phyloP scores from a whole-genome alignment of 2,888 invertebrate species.

The Abrostola triplasia region DNA sequence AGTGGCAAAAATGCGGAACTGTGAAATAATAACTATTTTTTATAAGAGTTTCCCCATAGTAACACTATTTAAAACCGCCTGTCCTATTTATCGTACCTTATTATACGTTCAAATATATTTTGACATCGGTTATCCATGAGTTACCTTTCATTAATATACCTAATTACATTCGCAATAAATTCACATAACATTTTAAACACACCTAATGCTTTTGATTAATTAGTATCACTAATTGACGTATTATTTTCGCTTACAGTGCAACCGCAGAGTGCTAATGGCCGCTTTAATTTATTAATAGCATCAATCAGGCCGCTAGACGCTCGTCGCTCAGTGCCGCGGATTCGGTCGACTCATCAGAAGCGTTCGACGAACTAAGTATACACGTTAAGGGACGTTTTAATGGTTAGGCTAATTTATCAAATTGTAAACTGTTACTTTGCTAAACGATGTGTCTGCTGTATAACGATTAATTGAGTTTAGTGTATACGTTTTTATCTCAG shows the following conservation, averaged over 20 bases:
- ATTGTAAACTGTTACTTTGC: neutral
- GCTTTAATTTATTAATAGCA: slow-evolving; percentile 3
- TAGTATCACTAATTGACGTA: neutral
- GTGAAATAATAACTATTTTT: no score
- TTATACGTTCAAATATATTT: no score
- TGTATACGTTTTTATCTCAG: neutral
- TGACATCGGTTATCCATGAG: no score
- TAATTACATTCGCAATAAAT: neutral
- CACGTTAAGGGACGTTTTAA: neutral
- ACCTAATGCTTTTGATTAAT: neutral
- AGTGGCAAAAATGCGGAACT: no score
- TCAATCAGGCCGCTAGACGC: neutral
- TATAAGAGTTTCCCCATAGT: no score
- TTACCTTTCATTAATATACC: no score
- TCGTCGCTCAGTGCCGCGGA: neutral
- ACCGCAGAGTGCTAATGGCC: neutral
- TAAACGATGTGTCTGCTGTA: neutral
- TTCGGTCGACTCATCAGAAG: neutral
- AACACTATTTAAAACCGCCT: no score
- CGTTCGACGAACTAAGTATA: neutral
- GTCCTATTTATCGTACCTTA: no score
- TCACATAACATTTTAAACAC: neutral
- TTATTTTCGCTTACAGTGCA: slow-evolving; percentile 4
- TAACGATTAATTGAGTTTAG: neutral
- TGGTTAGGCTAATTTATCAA: neutral